Evolutionary conservation across 1,140 invertebrate species (phyloP).

Genomic region (Calephelis virginiensis): DNA sequence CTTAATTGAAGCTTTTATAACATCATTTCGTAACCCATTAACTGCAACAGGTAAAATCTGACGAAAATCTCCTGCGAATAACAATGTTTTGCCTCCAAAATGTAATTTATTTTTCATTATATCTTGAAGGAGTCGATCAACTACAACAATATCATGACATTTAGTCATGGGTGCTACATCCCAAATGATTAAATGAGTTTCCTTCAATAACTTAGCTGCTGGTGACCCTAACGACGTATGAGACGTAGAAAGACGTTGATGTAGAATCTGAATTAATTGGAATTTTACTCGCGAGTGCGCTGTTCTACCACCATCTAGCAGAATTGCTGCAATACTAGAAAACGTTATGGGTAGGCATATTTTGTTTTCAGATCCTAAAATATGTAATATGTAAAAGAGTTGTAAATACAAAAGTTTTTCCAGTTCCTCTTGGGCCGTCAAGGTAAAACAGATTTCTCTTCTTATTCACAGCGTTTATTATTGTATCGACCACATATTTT

Average conservation of each 20-base stretch:
- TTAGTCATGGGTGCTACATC: constrained; percentile 3
- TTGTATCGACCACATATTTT: constrained; percentile 17
- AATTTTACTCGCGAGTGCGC: not conserved
- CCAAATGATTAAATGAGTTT: not conserved
- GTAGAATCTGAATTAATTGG: not conserved
- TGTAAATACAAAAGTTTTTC: constrained; percentile 3
- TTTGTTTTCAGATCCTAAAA: constrained; percentile 4
- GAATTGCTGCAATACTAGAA: not conserved
- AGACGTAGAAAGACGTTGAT: not conserved
- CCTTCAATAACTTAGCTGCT: not conserved
- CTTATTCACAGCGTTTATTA: constrained; percentile 10
- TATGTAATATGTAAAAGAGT: constrained; percentile 6
- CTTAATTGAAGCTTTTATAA: constrained; percentile 2
- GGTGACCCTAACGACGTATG: not conserved
- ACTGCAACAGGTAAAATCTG: constrained; percentile 2
- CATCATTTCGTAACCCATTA: constrained; percentile 1
- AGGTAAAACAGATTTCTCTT: constrained; percentile 3
- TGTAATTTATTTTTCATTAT: constrained; percentile 5
- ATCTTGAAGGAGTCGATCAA: constrained; percentile 1
- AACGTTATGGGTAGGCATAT: not conserved
- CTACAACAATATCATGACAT: constrained; percentile 7
- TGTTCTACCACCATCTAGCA: constrained; percentile 8
- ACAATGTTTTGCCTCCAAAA: constrained; percentile 9
- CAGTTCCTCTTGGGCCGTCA: constrained; percentile 3
- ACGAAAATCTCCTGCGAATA: constrained; percentile 3